Evolutionary conservation across 2,797 vertebrate species (phyloP), one percentile per base, ranked within the genome.

Genomic region (Lepus oiostolus): DNA sequence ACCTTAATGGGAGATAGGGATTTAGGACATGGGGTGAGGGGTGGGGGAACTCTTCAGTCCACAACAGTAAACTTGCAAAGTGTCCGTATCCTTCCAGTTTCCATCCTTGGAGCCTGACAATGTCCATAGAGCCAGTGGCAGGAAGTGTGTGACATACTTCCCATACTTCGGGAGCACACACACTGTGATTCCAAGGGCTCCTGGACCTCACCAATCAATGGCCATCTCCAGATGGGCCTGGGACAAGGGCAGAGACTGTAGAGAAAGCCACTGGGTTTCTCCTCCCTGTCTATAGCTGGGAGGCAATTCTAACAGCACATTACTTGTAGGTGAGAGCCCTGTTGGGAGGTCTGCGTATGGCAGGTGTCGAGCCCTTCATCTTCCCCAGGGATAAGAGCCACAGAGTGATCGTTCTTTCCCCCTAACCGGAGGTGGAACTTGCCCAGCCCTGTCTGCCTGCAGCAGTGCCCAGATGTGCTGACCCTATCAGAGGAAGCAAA

Each of bases 1-100:
- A 58, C 22, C 19, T 28, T 17, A 68, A 13, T 5, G 35, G 74
- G 65, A 83, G 19, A 32, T 4, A 24, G 65, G 2, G 47, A 70
- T 28, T 63, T 22, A 17, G 11, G 17, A 6, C 24, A 7, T 1
- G 1, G 38, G 24, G 9, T 19, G 11, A 5, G 7, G 28, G 7
- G 50, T n/a, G 32, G 13, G 4, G 3, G 30, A 22, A 3, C 11
- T 21, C 11, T 12, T 58, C 50, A 47, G 21, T 35, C 21, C 32
- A 21, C 47, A 58, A 88, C 7, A 50, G 76, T 35, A 68, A 75
- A 87, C 58, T 87, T 87, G 82, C 74, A 85, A 71, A 77, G 79
- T 26, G 32, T 87, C 26, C 9, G 2, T 71, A 19, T 32, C 70
- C 63, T 86, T 72, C 14, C 14, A 14, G 30, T 47, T 35, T 83